Conservation (phyloP, 2,888 invertebrate genomes). For the Keiferia lycopersicella region DNA sequence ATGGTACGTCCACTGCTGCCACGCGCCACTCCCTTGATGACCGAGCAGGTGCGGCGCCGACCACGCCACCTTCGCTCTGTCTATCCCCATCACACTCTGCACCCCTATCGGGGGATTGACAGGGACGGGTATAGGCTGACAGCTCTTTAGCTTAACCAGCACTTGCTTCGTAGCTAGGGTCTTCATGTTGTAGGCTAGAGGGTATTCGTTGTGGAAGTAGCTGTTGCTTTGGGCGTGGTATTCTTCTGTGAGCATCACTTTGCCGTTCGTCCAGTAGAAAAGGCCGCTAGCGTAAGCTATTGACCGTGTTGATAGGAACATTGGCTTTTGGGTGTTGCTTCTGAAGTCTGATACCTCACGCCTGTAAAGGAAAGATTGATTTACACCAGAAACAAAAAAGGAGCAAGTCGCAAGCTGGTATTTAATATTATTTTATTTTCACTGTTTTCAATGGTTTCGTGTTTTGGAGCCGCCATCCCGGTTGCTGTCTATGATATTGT, state of each 20-base stretch:
- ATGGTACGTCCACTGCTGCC: slow-evolving; percentile 90
- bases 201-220: slow-evolving; percentile 90
- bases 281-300: slow-evolving; percentile 88
- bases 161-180: slow-evolving; percentile 64
- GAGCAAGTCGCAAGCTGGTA: too few species aligned
- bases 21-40: slow-evolving; percentile 86
- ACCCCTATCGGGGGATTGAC: slow-evolving; percentile 89
- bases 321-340: slow-evolving; percentile 87
- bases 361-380: slow-evolving; percentile 55
- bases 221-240: slow-evolving; percentile 85
- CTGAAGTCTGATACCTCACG: slow-evolving; percentile 87
- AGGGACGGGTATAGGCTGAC: slow-evolving; percentile 90
- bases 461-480: too few species aligned
- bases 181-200: slow-evolving; percentile 71
- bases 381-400: too few species aligned
- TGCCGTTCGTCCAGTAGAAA: slow-evolving; percentile 93
- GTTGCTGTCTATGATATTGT: too few species aligned
- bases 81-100: slow-evolving; percentile 90
- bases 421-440: background rate
- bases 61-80: slow-evolving; percentile 91
- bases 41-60: slow-evolving; percentile 88
- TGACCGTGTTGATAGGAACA: slow-evolving; percentile 87
- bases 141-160: slow-evolving; percentile 82
- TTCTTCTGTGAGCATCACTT: slow-evolving; percentile 89
- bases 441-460: too few species aligned